phyloP scores from a whole-genome alignment of 2,113 vertebrate genomes.

The Aix galericulata region DNA sequence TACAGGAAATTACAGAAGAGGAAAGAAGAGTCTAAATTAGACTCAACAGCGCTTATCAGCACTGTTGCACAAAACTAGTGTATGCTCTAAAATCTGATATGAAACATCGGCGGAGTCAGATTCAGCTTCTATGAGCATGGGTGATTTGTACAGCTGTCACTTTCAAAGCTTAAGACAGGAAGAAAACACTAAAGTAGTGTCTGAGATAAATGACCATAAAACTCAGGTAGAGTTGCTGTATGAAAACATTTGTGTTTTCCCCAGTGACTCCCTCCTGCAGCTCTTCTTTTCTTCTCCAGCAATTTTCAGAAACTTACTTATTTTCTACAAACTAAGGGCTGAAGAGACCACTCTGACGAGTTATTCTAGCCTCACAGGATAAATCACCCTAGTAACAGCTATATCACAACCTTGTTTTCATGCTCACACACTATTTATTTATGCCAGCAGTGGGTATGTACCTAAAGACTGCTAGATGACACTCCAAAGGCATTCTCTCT shows the following conservation, averaged over 20 bases:
- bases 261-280: not conserved
- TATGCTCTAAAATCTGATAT: not conserved
- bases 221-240: not conserved
- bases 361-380: not conserved
- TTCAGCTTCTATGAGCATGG: accelerated
- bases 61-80: not conserved
- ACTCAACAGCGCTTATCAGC: not conserved
- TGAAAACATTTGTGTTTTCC: not conserved
- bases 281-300: not conserved
- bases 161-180: not conserved
- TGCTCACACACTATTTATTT: not conserved
- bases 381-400: not conserved
- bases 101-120: not conserved
- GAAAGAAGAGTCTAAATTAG: not conserved
- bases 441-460: not conserved
- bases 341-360: not conserved
- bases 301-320: not conserved
- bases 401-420: not conserved
- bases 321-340: not conserved
- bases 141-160: not conserved
- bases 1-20: not conserved
- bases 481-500: not conserved
- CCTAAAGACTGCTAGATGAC: not conserved
- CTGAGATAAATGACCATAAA: not conserved
- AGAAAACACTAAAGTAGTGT: not conserved